These are phyloP conservation scores for Trichogramma dendrolimi DNA, from an alignment of 2,888 invertebrate species.

Conservation along the genomic window DNA sequence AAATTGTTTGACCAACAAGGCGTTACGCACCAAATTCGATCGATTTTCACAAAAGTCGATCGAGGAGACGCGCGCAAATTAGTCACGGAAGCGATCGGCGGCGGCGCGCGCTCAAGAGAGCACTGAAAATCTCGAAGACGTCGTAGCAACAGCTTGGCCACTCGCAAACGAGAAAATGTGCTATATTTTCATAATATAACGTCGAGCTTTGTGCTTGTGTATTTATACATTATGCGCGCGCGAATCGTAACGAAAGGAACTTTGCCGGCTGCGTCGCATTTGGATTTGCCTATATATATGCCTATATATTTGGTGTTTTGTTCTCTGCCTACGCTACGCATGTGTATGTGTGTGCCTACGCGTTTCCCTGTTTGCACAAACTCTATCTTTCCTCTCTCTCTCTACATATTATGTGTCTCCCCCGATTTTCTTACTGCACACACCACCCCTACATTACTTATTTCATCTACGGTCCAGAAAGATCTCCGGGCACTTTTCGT, in stretches of 20 bases:
- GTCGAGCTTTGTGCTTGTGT: neutral
- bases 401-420: slow-evolving; percentile 24
- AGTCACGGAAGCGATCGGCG: too few relatives aligned
- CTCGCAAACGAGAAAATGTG: neutral
- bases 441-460: slow-evolving; percentile 17
- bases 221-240: neutral
- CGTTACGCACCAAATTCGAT: too few relatives aligned
- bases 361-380: slow-evolving; percentile 44
- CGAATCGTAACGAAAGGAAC: slow-evolving; percentile 40
- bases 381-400: slow-evolving; percentile 30
- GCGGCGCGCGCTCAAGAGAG: too few relatives aligned
- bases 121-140: too few relatives aligned
- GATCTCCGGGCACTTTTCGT: too few relatives aligned
- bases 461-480: neutral
- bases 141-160: neutral
- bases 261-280: slow-evolving; percentile 30
- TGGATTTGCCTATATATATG: neutral
- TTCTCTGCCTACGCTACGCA: slow-evolving; percentile 12
- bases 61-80: too few relatives aligned
- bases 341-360: slow-evolving; percentile 27
- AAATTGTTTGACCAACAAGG: too few relatives aligned
- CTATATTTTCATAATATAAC: neutral
- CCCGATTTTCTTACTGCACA: slow-evolving; percentile 28
- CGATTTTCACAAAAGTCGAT: too few relatives aligned
- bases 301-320: neutral